Evolutionary conservation across 2,797 vertebrate species (phyloP).

Genomic region (Parambassis ranga): DNA sequence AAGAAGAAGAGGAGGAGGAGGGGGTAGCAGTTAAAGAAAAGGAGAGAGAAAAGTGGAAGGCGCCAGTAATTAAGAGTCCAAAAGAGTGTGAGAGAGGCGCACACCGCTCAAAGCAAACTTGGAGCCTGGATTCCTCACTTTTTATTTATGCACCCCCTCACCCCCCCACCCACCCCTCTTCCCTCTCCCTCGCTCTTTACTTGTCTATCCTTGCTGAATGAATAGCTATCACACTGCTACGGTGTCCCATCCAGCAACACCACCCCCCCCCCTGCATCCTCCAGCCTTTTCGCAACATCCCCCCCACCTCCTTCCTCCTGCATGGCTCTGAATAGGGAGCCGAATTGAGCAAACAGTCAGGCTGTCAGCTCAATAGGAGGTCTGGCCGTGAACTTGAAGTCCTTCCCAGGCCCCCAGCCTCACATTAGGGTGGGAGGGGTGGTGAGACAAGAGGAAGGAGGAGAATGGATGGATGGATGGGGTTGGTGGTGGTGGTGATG

Average conservation of each 20-base stretch:
- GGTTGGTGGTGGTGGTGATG: slow-evolving; percentile 41
- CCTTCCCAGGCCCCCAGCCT: slow-evolving; percentile 83
- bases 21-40: slow-evolving; percentile 37
- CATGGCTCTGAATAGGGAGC: slow-evolving; percentile 76
- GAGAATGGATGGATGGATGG: no score
- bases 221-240: slow-evolving; percentile 79
- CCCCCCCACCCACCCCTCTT: slow-evolving; percentile 40
- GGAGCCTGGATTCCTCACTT: slow-evolving; percentile 72
- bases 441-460: slow-evolving; percentile 56
- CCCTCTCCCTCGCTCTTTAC: slow-evolving; percentile 58
- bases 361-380: slow-evolving; percentile 87
- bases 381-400: slow-evolving; percentile 86
- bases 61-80: slow-evolving; percentile 74
- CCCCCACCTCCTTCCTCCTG: slow-evolving; percentile 41
- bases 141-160: slow-evolving; percentile 70
- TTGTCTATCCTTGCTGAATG: slow-evolving; percentile 71
- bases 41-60: slow-evolving; percentile 67
- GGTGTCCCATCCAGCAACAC: slow-evolving; percentile 71
- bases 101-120: slow-evolving; percentile 77
- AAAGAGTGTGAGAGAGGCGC: slow-evolving; percentile 74
- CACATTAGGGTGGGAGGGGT: slow-evolving; percentile 67
- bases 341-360: slow-evolving; percentile 86
- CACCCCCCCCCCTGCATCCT: slow-evolving; percentile 25
- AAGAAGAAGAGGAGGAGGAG: no score
- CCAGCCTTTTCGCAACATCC: slow-evolving; percentile 39